Evolutionary conservation across 2,797 vertebrate genomes (phyloP).

Genomic region (Cuniculus paca): DNA sequence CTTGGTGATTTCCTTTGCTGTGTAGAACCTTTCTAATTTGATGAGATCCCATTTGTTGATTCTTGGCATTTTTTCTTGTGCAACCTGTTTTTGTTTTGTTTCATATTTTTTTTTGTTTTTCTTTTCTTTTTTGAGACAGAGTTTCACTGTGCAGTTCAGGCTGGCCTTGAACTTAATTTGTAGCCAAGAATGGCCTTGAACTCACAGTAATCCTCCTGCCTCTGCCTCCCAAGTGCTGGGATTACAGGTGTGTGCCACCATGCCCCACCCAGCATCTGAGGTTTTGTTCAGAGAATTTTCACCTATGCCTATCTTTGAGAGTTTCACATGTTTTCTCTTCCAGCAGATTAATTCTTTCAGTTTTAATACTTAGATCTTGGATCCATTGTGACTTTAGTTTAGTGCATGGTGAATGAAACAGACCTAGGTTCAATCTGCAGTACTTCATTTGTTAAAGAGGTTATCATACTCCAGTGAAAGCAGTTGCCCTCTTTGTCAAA

Average conservation of each 20-base stretch:
- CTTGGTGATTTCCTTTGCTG: background rate
- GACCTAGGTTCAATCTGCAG: background rate
- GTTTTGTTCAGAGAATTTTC: background rate
- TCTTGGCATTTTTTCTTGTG: background rate
- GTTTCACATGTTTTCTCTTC: background rate
- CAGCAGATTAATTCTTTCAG: background rate
- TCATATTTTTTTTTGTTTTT: background rate
- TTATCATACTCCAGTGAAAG: background rate
- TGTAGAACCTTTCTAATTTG: background rate
- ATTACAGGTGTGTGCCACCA: too few relatives aligned
- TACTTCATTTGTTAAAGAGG: background rate
- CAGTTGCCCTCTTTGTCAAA: background rate
- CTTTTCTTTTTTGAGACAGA: too few relatives aligned
- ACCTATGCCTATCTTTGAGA: background rate
- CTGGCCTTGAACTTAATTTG: too few relatives aligned
- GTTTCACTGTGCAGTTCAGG: too few relatives aligned
- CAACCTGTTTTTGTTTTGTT: too few relatives aligned
- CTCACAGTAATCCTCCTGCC: too few relatives aligned
- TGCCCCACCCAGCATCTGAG: too few relatives aligned
- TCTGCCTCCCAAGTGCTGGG: too few relatives aligned
- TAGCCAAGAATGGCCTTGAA: too few relatives aligned
- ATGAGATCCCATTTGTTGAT: background rate
- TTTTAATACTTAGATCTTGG: background rate
- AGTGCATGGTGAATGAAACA: background rate
- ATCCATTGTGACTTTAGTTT: background rate